phyloP scores from a whole-genome alignment of 2,797 vertebrate genomes.

The Acanthiza pusilla region DNA sequence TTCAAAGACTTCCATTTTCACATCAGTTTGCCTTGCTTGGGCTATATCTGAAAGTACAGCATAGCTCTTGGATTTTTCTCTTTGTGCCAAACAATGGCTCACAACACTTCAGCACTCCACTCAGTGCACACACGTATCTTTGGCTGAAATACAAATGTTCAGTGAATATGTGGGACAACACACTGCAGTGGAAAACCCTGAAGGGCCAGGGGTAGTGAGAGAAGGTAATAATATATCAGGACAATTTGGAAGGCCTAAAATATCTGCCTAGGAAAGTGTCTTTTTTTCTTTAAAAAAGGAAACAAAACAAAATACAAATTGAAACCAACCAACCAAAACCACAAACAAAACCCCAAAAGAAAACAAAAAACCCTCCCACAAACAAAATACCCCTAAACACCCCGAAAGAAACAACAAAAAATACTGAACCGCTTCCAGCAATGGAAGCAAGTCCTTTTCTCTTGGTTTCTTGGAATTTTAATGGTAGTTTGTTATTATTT shows the following conservation, averaged over 20 bases:
- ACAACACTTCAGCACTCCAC: not conserved
- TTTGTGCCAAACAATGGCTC: not conserved
- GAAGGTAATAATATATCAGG: not conserved
- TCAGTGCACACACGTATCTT: not conserved
- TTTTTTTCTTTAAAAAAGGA: not conserved
- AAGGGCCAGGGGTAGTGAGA: not conserved
- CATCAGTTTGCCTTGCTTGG: not conserved
- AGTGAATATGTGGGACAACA: not conserved
- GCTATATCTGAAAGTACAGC: not conserved
- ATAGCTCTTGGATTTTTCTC: not conserved
- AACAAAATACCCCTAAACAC: not conserved
- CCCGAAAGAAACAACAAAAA: not conserved
- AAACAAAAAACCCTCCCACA: not conserved
- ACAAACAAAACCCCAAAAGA: not conserved
- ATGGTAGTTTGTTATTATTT: not conserved
- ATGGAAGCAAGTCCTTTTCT: not conserved
- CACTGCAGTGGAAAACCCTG: not conserved
- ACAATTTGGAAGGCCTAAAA: not conserved
- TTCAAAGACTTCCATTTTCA: constrained; percentile 12
- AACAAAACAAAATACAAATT: not conserved
- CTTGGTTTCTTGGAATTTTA: not conserved
- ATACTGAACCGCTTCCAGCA: not conserved
- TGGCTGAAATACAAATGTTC: not conserved
- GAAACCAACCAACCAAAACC: not conserved
- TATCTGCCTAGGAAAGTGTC: not conserved